phyloP scores from a whole-genome alignment of 2,113 vertebrate genomes.

The Sinocyclocheilus maitianheensis region DNA sequence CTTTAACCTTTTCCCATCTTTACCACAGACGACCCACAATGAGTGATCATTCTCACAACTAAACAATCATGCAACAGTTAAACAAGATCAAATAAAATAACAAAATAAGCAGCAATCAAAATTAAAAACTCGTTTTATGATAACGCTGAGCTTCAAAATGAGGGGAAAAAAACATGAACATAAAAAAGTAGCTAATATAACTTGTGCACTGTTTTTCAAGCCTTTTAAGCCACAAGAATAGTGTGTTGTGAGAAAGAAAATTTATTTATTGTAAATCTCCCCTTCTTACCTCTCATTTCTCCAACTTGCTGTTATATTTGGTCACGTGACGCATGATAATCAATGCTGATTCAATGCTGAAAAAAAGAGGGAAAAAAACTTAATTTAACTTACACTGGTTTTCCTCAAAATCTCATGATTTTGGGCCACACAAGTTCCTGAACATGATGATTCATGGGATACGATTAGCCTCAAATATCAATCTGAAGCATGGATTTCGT shows the following conservation, averaged over 20 bases:
- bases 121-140: not conserved
- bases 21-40: not conserved
- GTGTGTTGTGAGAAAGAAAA: not conserved
- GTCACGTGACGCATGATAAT: not conserved
- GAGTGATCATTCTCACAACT: not conserved
- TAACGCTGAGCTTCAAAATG: not conserved
- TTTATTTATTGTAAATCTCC: not conserved
- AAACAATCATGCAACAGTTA: slow-evolving; percentile 37
- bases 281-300: not conserved
- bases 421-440: too few species aligned
- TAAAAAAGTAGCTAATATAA: not conserved
- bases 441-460: too few species aligned
- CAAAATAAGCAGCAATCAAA: not conserved
- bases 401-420: too few species aligned
- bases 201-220: not conserved
- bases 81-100: not conserved
- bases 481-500: too few species aligned
- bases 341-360: not conserved
- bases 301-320: not conserved
- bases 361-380: too few species aligned
- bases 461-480: too few species aligned
- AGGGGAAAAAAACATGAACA: not conserved
- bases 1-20: slow-evolving; percentile 59
- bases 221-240: not conserved
- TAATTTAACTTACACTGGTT: too few species aligned